A percentile compares a stretch with the other conserved stretches of the same genome.
These are phyloP conservation scores for Enteromius trimaculatus DNA, from an alignment of 2,797 vertebrate species.

Conservation along the genomic window DNA sequence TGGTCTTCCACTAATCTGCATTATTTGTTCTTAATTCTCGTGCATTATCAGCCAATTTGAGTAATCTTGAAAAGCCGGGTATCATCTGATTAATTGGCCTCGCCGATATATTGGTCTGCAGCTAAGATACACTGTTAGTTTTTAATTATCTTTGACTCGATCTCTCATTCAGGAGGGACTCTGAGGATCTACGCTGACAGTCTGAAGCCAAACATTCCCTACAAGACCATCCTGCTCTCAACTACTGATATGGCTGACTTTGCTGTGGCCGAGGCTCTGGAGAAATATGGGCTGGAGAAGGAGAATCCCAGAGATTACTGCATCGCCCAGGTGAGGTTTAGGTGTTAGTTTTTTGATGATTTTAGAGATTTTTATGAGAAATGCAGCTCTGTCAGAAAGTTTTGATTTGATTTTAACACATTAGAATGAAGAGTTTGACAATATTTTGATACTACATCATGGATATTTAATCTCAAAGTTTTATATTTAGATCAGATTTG, in stretches of 20 bases:
- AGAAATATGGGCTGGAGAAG: conserved; percentile 96
- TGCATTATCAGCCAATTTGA: neutral
- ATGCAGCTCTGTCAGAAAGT: neutral
- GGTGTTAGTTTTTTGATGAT: neutral
- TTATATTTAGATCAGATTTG: neutral
- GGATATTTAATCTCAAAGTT: neutral
- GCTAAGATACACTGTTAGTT: conserved; percentile 5
- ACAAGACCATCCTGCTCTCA: conserved; percentile 97
- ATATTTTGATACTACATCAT: neutral
- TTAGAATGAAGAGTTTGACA: neutral
- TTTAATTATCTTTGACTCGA: neutral
- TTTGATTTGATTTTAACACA: neutral
- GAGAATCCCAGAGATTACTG: conserved; percentile 96
- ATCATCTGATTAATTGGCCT: conserved; percentile 1
- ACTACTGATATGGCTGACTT: conserved; percentile 94
- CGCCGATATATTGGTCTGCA: neutral
- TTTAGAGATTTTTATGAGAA: neutral
- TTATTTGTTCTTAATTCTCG: neutral
- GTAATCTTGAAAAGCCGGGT: neutral
- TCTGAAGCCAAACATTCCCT: conserved; percentile 96
- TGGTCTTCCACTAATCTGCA: neutral
- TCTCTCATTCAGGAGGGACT: conserved; percentile 85
- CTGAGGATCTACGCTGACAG: conserved; percentile 96
- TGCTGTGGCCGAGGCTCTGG: conserved; percentile 93
- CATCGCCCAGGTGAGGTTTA: conserved; percentile 86